Evolutionary conservation across 2,888 invertebrate species (phyloP).

Genomic region (Petrolisthes manimaculis): DNA sequence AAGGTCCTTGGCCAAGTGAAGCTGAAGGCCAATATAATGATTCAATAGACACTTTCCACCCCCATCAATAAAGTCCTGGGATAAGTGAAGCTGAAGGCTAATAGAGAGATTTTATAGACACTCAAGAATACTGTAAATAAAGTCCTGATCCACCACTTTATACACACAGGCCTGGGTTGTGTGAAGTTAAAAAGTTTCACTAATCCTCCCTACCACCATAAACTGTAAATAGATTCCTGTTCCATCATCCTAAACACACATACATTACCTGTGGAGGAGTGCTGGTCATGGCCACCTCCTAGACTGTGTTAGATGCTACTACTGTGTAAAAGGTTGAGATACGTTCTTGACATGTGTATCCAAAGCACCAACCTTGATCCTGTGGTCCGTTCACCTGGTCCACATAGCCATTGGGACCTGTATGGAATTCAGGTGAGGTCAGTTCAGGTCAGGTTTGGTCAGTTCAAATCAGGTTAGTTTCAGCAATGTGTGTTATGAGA

Average conservation of each 20-base stretch:
- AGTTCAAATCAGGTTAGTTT: neutral
- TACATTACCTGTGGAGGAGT: conserved; percentile 56
- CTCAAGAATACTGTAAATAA: neutral
- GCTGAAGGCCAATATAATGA: no score
- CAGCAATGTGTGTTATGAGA: neutral
- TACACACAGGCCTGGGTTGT: neutral
- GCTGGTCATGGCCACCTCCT: conserved; percentile 60
- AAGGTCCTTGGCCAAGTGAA: no score
- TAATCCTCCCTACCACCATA: neutral
- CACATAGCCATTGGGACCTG: conserved; percentile 51
- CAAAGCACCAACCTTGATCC: conserved; percentile 63
- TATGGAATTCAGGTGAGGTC: neutral
- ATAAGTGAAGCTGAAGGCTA: no score
- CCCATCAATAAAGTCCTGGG: no score
- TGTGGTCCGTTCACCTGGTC: conserved; percentile 61
- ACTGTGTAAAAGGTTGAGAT: conserved; percentile 62
- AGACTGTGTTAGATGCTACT: conserved; percentile 16
- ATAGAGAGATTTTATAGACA: no score
- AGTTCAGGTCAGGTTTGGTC: neutral
- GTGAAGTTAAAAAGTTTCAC: neutral
- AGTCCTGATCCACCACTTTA: neutral
- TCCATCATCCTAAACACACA: neutral
- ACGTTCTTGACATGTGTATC: conserved; percentile 63
- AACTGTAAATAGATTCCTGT: neutral
- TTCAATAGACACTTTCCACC: no score